Evolutionary conservation across 2,888 invertebrate species (phyloP).

Genomic region (Drosophila yooni): DNA sequence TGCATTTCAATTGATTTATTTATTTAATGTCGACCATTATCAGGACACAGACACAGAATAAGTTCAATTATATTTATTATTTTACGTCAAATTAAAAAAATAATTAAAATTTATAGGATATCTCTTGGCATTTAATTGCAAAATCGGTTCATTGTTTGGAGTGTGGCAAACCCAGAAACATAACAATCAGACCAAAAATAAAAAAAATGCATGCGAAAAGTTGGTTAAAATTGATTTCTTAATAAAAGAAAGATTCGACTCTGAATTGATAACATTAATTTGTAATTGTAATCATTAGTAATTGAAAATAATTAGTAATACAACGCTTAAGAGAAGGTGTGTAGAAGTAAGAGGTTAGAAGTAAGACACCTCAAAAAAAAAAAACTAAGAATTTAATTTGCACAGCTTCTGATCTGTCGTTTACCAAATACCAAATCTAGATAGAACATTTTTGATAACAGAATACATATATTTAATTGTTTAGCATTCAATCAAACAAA

Average conservation of each 20-base stretch:
- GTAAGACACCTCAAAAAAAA: too few species aligned
- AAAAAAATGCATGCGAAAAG: too few species aligned
- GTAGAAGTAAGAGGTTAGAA: too few species aligned
- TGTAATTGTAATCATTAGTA: background rate
- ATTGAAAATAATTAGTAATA: background rate
- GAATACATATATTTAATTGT: background rate
- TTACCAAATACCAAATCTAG: background rate
- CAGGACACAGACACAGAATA: background rate
- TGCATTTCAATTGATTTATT: background rate
- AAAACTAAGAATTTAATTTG: background rate
- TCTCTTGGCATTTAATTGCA: background rate
- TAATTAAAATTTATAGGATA: background rate
- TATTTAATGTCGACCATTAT: background rate
- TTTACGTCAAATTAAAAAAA: background rate
- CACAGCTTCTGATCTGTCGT: background rate
- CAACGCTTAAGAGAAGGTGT: too few species aligned
- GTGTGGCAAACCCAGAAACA: background rate
- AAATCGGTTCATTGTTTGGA: background rate
- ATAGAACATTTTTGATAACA: background rate
- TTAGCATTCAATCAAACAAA: background rate
- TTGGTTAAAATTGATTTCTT: background rate
- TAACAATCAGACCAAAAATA: too few species aligned
- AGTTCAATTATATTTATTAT: background rate
- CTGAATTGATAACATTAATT: background rate
- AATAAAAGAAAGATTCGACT: background rate